A percentile compares a stretch with the other conserved stretches of the same genome.
These are phyloP conservation scores for Hybos culiciformis DNA, from an alignment of 2,888 invertebrate species.

Conservation along the genomic window DNA sequence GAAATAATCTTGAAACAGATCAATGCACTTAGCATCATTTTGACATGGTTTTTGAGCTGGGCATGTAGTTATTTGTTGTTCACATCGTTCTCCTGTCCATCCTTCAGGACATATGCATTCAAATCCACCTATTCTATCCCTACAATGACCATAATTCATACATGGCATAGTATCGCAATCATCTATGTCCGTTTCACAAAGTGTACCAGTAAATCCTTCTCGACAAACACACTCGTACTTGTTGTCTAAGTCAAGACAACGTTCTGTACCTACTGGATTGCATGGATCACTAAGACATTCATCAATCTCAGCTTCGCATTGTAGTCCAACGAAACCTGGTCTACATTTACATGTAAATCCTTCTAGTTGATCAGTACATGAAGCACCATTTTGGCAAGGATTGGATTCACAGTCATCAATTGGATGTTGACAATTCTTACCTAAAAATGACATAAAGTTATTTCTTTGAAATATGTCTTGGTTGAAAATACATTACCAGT, in stretches of 20 bases:
- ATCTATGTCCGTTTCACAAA: constrained; percentile 75
- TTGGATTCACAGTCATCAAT: constrained; percentile 82
- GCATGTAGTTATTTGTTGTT: constrained; percentile 78
- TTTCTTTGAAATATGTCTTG: too few relatives aligned
- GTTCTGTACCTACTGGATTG: constrained; percentile 76
- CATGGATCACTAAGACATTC: constrained; percentile 87
- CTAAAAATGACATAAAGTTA: too few relatives aligned
- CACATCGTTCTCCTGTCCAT: constrained; percentile 77
- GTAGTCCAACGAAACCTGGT: constrained; percentile 82
- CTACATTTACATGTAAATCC: constrained; percentile 87
- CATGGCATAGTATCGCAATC: constrained; percentile 79
- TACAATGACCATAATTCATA: constrained; percentile 75
- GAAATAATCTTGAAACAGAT: constrained; percentile 61
- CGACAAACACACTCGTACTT: constrained; percentile 78
- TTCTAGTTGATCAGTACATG: constrained; percentile 74
- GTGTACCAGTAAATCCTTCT: constrained; percentile 71
- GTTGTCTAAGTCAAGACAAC: constrained; percentile 79
- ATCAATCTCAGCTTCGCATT: constrained; percentile 86
- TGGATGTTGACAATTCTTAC: constrained; percentile 83
- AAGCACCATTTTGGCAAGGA: constrained; percentile 86
- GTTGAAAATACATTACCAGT: too few relatives aligned
- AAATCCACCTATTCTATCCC: constrained; percentile 72
- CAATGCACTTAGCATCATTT: constrained; percentile 82
- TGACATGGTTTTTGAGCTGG: constrained; percentile 69
- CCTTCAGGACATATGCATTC: constrained; percentile 71